phyloP scores from a whole-genome alignment of 2,113 vertebrate genomes.

The Sinocyclocheilus anophthalmus region DNA sequence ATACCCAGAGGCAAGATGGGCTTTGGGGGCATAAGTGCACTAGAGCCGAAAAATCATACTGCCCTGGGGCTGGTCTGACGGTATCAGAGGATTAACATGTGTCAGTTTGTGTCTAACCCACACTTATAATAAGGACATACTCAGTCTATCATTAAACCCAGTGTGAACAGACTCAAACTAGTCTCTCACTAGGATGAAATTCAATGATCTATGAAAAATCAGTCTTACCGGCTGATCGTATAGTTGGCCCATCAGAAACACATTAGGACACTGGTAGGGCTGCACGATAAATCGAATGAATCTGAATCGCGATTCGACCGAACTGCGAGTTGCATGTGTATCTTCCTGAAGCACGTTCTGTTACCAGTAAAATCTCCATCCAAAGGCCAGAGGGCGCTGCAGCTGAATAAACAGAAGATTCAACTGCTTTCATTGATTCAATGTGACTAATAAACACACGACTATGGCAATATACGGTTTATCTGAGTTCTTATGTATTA shows the following conservation, averaged over 20 bases:
- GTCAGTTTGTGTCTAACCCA: neutral
- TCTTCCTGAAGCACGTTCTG: too few relatives aligned
- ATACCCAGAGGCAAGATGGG: slow-evolving; percentile 10
- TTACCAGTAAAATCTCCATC: too few relatives aligned
- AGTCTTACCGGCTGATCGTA: neutral
- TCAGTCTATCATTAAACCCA: neutral
- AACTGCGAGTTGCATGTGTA: too few relatives aligned
- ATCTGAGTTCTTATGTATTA: too few relatives aligned
- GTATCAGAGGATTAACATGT: slow-evolving; percentile 27
- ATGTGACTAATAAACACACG: too few relatives aligned
- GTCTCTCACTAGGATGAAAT: neutral
- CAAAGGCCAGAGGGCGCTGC: too few relatives aligned
- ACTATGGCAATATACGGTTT: too few relatives aligned
- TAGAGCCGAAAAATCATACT: slow-evolving; percentile 40
- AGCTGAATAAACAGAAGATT: too few relatives aligned
- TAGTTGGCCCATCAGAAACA: neutral
- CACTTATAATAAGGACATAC: neutral
- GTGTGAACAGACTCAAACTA: neutral
- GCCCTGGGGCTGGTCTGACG: slow-evolving; percentile 14
- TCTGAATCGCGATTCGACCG: too few relatives aligned
- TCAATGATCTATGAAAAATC: neutral
- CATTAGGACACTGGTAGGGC: neutral
- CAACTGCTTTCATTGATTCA: too few relatives aligned
- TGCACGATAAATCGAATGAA: too few relatives aligned
- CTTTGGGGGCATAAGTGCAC: slow-evolving; percentile 14